phyloP scores from a whole-genome alignment of 2,113 vertebrate genomes.

The Colaptes auratus region DNA sequence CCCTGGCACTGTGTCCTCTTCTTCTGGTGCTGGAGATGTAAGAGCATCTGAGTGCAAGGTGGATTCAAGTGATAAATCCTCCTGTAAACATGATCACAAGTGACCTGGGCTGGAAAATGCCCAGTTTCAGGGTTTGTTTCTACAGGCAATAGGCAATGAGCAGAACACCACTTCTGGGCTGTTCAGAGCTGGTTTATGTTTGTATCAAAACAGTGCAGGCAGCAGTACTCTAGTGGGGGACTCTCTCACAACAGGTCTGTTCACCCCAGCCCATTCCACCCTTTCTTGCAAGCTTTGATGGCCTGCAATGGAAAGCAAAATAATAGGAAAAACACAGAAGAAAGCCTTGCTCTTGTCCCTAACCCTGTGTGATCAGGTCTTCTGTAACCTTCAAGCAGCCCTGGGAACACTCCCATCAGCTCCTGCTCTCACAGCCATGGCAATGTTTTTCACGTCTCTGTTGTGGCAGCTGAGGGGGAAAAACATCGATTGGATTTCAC shows the following conservation, averaged over 20 bases:
- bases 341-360: not conserved
- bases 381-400: not conserved
- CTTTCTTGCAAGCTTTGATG: not conserved
- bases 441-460: not conserved
- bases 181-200: not conserved
- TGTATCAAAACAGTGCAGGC: not conserved
- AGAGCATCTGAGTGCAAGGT: not conserved
- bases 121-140: too few relatives aligned
- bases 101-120: not conserved
- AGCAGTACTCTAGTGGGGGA: not conserved
- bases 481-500: not conserved
- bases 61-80: fast-evolving
- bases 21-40: not conserved
- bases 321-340: not conserved
- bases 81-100: not conserved
- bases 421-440: not conserved
- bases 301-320: not conserved
- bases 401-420: not conserved
- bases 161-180: not conserved
- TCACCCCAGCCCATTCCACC: not conserved
- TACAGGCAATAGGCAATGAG: not conserved
- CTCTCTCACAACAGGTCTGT: not conserved
- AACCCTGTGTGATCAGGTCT: not conserved
- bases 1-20: too few relatives aligned
- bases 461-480: constrained; percentile 1